phyloP scores from a whole-genome alignment of 2,888 invertebrate genomes.

The Antheraea yamamai region DNA sequence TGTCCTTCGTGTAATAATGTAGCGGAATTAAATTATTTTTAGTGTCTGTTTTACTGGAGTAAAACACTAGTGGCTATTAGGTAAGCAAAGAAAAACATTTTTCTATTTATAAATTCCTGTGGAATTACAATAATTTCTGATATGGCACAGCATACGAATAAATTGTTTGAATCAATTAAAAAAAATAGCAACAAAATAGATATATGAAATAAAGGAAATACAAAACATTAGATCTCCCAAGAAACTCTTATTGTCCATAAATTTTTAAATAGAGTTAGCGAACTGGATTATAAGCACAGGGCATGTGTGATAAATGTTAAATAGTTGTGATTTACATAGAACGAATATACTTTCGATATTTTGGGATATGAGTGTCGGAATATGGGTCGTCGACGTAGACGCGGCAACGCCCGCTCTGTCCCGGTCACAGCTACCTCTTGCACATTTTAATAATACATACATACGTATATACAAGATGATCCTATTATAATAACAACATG shows the following conservation, averaged over 20 bases:
- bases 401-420: conserved; percentile 76
- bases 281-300: not conserved
- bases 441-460: conserved; percentile 51
- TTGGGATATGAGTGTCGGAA: conserved; percentile 74
- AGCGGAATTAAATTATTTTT: conserved; percentile 5
- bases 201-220: not conserved
- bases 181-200: not conserved
- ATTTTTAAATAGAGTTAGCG: not conserved
- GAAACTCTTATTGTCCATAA: not conserved
- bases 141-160: not conserved
- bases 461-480: conserved; percentile 26
- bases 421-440: conserved; percentile 72
- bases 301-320: not conserved
- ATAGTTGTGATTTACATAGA: conserved; percentile 36
- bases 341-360: conserved; percentile 67
- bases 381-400: conserved; percentile 69
- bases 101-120: not conserved
- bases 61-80: not conserved
- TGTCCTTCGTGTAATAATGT: conserved; percentile 19
- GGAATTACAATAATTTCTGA: not conserved
- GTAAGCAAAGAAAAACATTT: conserved; percentile 4
- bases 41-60: not conserved
- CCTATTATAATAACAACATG: conserved; percentile 20
- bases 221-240: not conserved
- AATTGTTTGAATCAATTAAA: not conserved